A percentile compares a stretch with the other conserved stretches of the same genome.
phyloP scores from a whole-genome alignment of 2,888 invertebrate species.

The Leucoma salicis region DNA sequence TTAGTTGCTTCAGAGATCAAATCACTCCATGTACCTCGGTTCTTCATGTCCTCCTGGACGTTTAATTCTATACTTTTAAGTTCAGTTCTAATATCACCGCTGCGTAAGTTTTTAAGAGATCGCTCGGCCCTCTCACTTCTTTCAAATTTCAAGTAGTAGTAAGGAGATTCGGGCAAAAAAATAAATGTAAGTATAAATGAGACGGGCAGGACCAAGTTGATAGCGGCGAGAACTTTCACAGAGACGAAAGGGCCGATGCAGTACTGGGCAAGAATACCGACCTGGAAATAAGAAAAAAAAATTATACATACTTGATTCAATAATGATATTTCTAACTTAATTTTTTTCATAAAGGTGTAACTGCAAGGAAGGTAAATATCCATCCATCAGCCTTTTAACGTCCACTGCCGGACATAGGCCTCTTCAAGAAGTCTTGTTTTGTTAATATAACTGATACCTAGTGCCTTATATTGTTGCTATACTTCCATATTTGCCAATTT shows the following conservation, averaged over 20 bases:
- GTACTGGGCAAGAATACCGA: conserved; percentile 84
- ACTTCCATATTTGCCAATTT: too few relatives aligned
- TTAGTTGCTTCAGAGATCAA: conserved; percentile 79
- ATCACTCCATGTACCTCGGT: conserved; percentile 75
- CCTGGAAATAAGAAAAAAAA: conserved; percentile 56
- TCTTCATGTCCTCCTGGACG: conserved; percentile 79
- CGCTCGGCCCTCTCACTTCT: conserved; percentile 79
- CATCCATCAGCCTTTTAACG: too few relatives aligned
- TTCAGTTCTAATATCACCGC: conserved; percentile 77
- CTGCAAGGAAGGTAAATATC: too few relatives aligned
- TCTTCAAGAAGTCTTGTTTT: too few relatives aligned
- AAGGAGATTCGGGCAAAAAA: conserved; percentile 87
- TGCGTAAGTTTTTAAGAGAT: conserved; percentile 82
- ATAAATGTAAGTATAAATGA: conserved; percentile 79
- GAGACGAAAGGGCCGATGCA: conserved; percentile 82
- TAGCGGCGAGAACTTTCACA: conserved; percentile 76
- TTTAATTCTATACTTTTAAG: conserved; percentile 80
- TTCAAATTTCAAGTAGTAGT: conserved; percentile 79
- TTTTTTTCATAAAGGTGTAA: too few relatives aligned
- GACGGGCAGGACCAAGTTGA: conserved; percentile 81
- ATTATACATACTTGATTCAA: too few relatives aligned
- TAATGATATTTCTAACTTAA: too few relatives aligned
- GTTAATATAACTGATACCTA: too few relatives aligned
- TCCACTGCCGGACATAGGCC: too few relatives aligned
- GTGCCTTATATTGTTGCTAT: too few relatives aligned